Percentiles rank a stretch among this genome's conserved stretches.
Conservation (phyloP, 2,113 vertebrate species). For the Heteronetta atricapilla region DNA sequence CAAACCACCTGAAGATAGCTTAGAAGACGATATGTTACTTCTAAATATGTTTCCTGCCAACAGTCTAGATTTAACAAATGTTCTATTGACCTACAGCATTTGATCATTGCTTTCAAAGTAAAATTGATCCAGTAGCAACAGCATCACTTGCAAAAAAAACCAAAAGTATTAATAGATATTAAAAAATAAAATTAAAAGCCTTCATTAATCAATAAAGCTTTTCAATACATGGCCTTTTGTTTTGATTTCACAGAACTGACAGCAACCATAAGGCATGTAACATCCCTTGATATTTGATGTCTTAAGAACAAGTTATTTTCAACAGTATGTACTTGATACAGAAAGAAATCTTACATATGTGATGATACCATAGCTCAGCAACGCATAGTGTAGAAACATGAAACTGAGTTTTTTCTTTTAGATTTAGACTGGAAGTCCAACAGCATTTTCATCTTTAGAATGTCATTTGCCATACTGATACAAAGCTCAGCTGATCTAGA, state of each 20-base stretch:
- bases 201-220: background rate
- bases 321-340: background rate
- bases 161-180: background rate
- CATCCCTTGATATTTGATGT: background rate
- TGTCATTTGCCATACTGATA: background rate
- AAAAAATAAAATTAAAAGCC: background rate
- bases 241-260: background rate
- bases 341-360: background rate
- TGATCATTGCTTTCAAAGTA: background rate
- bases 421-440: background rate
- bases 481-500: background rate
- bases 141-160: background rate
- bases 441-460: background rate
- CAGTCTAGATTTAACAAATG: constrained; percentile 3
- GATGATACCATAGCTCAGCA: background rate
- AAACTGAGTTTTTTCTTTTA: background rate
- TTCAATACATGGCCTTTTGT: background rate
- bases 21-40: background rate
- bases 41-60: background rate
- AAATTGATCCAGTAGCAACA: constrained; percentile 2
- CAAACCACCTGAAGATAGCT: background rate
- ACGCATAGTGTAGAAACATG: background rate
- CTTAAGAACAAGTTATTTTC: background rate
- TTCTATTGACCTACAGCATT: background rate
- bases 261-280: background rate